phyloP scores from a whole-genome alignment of 1,140 invertebrate genomes.

The Holotrichia oblita region DNA sequence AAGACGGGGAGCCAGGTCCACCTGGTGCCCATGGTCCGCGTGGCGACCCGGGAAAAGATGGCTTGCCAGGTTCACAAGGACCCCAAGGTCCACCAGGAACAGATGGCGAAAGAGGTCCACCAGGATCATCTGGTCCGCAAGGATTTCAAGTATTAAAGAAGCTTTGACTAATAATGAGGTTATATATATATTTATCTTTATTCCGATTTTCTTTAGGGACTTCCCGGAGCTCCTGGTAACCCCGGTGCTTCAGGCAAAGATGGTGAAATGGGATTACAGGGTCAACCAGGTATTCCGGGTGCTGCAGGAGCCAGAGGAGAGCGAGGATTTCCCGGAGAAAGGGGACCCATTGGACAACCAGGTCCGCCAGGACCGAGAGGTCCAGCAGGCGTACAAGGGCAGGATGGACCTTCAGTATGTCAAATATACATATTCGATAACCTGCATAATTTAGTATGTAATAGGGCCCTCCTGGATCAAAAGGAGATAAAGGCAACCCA shows the following conservation, averaged over 20 bases:
- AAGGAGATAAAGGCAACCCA: slow-evolving; percentile 78
- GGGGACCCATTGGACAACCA: slow-evolving; percentile 72
- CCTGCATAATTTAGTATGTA: slow-evolving; percentile 5
- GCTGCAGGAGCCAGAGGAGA: slow-evolving; percentile 71
- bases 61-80: slow-evolving; percentile 73
- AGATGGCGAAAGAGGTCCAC: slow-evolving; percentile 77
- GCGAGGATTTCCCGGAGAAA: slow-evolving; percentile 76
- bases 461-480: slow-evolving; percentile 72
- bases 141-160: slow-evolving; percentile 75
- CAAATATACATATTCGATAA: background rate
- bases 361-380: slow-evolving; percentile 74
- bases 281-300: slow-evolving; percentile 69
- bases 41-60: slow-evolving; percentile 82
- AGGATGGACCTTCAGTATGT: slow-evolving; percentile 74
- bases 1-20: slow-evolving; percentile 80
- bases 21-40: slow-evolving; percentile 74
- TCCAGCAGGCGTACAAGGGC: slow-evolving; percentile 72
- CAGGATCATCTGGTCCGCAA: slow-evolving; percentile 76
- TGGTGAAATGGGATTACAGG: slow-evolving; percentile 77
- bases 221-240: slow-evolving; percentile 76
- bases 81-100: slow-evolving; percentile 73
- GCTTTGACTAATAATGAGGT: background rate
- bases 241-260: slow-evolving; percentile 80
- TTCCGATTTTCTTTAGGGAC: slow-evolving; percentile 66
- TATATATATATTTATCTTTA: background rate